These are phyloP conservation scores for Callipepla californica DNA, from an alignment of 2,113 vertebrate species.

Conservation along the genomic window DNA sequence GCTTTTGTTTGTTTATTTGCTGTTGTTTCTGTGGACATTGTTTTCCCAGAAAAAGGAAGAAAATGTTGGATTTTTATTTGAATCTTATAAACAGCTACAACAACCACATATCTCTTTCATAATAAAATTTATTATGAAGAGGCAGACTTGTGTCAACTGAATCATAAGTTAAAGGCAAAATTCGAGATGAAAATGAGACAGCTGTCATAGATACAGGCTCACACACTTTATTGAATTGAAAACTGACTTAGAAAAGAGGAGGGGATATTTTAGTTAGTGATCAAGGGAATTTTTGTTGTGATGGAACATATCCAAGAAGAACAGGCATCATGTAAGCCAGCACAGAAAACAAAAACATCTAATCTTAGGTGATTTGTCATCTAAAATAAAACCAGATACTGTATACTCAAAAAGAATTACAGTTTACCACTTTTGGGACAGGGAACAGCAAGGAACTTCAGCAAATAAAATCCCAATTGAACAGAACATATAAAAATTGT, in stretches of 20 bases:
- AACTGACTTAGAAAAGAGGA: background rate
- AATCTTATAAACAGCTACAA: background rate
- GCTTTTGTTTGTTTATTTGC: background rate
- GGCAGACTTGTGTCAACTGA: background rate
- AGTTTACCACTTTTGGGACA: background rate
- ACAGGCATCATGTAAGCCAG: background rate
- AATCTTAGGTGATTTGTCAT: background rate
- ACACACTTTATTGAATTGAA: background rate
- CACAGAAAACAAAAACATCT: background rate
- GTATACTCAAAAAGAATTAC: background rate
- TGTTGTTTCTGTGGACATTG: background rate
- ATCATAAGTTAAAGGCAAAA: slow-evolving; percentile 23
- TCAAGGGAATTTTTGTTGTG: background rate
- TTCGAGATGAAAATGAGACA: slow-evolving; percentile 6
- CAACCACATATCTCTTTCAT: background rate
- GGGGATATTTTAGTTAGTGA: background rate
- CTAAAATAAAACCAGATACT: background rate
- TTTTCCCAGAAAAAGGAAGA: background rate
- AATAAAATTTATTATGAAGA: background rate
- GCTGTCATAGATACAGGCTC: background rate
- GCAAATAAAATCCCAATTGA: background rate
- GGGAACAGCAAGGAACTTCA: background rate
- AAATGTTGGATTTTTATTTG: background rate
- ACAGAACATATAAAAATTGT: background rate
- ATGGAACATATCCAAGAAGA: background rate